phyloP scores from a whole-genome alignment of 2,113 vertebrate species.

The Girardinichthys multiradiatus region DNA sequence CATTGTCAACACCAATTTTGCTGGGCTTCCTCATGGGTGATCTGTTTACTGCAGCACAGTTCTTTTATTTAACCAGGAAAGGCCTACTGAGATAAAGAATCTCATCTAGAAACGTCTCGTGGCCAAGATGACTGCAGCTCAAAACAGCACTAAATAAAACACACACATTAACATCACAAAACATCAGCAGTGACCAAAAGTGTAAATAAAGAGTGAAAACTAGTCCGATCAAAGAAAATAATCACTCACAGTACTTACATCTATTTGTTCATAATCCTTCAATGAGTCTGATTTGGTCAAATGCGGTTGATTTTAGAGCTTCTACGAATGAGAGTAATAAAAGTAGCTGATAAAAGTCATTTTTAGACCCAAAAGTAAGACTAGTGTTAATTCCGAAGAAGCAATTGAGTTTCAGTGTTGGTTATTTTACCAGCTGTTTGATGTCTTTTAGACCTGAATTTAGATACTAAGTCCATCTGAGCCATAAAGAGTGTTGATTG shows the following conservation, averaged over 20 bases:
- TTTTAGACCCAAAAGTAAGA: no score
- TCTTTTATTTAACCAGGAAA: neutral
- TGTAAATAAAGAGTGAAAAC: neutral
- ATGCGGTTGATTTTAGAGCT: neutral
- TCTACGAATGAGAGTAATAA: no score
- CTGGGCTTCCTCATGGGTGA: neutral
- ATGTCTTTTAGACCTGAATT: no score
- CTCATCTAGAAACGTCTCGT: neutral
- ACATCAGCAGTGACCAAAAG: neutral
- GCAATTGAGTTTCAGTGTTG: no score
- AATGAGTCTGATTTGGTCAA: neutral
- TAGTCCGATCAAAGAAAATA: no score
- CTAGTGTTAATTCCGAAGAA: no score
- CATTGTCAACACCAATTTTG: conserved; percentile 1
- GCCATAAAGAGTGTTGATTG: no score
- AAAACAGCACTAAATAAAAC: neutral
- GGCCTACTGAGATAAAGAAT: neutral
- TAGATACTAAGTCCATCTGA: no score
- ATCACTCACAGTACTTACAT: no score
- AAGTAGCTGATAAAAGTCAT: no score
- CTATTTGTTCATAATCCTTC: neutral
- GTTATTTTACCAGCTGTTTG: no score
- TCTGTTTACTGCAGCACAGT: neutral
- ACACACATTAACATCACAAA: neutral
- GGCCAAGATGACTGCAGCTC: neutral